A percentile compares a stretch with the other conserved stretches of the same genome.
These are phyloP conservation scores for Mus musculus DNA, from an alignment of 2,113 vertebrate species.

Conservation along the genomic window GRCm39 chr4:139844001-139844500, in stretches of 20 bases:
- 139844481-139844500: accelerated
- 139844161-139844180: accelerated
- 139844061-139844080: neutral
- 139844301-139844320: neutral
- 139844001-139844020: neutral
- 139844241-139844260: accelerated
- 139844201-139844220: neutral
- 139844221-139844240: accelerated
- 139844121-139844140: neutral
- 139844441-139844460: neutral
- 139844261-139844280: neutral
- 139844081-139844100: no score
- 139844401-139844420: neutral
- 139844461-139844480: neutral
- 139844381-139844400: accelerated
- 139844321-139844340: neutral
- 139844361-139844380: accelerated
- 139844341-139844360: accelerated
- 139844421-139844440: neutral
- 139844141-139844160: neutral
- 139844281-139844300: neutral
- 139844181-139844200: neutral
- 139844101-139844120: accelerated
- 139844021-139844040: neutral
- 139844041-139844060: neutral